phyloP scores from a whole-genome alignment of 2,888 invertebrate species.

The Meandrusa payeni region DNA sequence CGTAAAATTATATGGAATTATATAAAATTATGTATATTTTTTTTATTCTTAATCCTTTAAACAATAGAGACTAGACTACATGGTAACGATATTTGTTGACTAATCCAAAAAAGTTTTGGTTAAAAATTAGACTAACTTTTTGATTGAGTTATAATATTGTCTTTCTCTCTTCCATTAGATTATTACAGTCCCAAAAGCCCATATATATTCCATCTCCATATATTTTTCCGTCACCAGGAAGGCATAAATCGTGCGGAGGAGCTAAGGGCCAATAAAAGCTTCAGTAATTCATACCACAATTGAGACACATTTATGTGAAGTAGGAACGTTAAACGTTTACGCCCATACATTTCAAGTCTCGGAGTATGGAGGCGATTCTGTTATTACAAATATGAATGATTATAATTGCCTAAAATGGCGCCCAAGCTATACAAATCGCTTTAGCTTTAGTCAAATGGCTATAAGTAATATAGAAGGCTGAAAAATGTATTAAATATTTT shows the following conservation, averaged over 20 bases:
- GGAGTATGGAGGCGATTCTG: slow-evolving; percentile 9
- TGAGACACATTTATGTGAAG: slow-evolving; percentile 7
- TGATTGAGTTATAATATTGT: no score
- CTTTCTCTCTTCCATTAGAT: no score
- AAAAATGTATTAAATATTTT: slow-evolving; percentile 4
- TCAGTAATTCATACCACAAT: slow-evolving; percentile 10
- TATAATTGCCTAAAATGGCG: slow-evolving; percentile 30
- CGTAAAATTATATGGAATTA: no score
- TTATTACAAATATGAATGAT: slow-evolving; percentile 32
- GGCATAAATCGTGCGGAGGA: slow-evolving; percentile 10
- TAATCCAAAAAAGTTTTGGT: no score
- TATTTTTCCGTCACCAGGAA: no score
- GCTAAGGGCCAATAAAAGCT: slow-evolving; percentile 1
- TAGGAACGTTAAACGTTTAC: slow-evolving; percentile 12
- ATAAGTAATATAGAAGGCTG: not conserved
- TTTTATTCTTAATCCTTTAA: no score
- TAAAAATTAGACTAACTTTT: no score
- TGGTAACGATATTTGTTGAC: no score
- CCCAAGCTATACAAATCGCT: slow-evolving; percentile 26
- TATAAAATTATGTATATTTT: no score
- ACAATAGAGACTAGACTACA: no score
- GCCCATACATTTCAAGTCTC: slow-evolving; percentile 8
- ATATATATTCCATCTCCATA: no score
- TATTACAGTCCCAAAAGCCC: no score
- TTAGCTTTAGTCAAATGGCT: slow-evolving; percentile 24